Evolutionary conservation across 2,888 invertebrate genomes (phyloP).

Genomic region (Xestia sexstrigata): DNA sequence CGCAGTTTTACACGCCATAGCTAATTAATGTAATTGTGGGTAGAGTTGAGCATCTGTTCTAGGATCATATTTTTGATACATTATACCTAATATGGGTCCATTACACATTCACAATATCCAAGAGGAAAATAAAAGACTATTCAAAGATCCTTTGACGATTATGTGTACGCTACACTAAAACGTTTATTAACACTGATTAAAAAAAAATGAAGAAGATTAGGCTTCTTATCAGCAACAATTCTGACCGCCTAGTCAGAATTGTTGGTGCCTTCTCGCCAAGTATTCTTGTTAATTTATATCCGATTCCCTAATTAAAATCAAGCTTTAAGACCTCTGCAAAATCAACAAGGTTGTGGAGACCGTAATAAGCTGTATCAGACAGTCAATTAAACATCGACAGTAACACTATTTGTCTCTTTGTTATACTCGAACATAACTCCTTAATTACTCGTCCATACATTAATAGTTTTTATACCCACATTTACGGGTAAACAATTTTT

Average conservation of each 20-base stretch:
- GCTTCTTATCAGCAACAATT: too few relatives aligned
- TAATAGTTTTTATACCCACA: slow-evolving; percentile 44
- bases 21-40: background rate
- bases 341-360: background rate
- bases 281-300: background rate
- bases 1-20: background rate
- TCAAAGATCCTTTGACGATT: background rate
- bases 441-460: slow-evolving; percentile 48
- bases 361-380: background rate
- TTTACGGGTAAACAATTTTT: slow-evolving; percentile 66
- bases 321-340: too few relatives aligned
- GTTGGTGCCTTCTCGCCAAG: background rate
- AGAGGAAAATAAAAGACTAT: background rate
- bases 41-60: background rate
- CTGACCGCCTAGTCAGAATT: too few relatives aligned
- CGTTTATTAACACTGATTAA: background rate
- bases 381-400: background rate
- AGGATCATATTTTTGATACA: background rate
- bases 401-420: slow-evolving; percentile 21
- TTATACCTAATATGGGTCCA: background rate
- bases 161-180: too few relatives aligned
- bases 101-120: background rate
- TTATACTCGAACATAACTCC: slow-evolving; percentile 27
- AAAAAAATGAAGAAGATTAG: background rate
- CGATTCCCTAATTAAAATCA: too few relatives aligned